A percentile compares a stretch with the other conserved stretches of the same genome.
Conservation (phyloP, 2,113 vertebrate species). For the Sinocyclocheilus anshuiensis region DNA sequence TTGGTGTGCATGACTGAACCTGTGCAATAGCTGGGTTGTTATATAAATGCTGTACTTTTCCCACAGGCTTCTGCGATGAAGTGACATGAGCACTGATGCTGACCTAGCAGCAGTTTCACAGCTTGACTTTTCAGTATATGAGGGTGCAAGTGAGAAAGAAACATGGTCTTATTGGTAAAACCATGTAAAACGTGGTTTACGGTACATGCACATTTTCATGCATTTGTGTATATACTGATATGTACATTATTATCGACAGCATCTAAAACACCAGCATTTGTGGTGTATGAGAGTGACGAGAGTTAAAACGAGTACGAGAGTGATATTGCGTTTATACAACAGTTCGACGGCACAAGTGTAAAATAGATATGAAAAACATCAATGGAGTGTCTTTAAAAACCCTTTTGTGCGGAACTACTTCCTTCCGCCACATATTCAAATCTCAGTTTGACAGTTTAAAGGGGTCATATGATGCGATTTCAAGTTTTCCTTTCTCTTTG, state of each 20-base stretch:
- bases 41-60: slow-evolving; percentile 17
- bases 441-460: no score
- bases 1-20: slow-evolving; percentile 38
- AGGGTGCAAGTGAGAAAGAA: background rate
- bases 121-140: background rate
- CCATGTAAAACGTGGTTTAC: background rate
- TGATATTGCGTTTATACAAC: no score
- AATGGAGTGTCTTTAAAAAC: no score
- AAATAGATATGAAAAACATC: no score
- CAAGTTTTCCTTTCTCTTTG: no score
- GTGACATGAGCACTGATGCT: background rate
- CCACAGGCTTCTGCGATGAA: slow-evolving; percentile 21
- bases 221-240: background rate
- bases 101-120: background rate
- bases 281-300: no score
- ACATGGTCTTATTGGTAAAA: no score
- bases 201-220: background rate
- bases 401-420: no score
- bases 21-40: slow-evolving; percentile 39
- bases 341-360: no score
- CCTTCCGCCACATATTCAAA: no score
- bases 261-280: background rate
- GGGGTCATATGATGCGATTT: no score
- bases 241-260: background rate
- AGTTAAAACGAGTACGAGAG: no score